Conservation (phyloP, 2,888 invertebrate species). For the Ecliptopera silaceata region DNA sequence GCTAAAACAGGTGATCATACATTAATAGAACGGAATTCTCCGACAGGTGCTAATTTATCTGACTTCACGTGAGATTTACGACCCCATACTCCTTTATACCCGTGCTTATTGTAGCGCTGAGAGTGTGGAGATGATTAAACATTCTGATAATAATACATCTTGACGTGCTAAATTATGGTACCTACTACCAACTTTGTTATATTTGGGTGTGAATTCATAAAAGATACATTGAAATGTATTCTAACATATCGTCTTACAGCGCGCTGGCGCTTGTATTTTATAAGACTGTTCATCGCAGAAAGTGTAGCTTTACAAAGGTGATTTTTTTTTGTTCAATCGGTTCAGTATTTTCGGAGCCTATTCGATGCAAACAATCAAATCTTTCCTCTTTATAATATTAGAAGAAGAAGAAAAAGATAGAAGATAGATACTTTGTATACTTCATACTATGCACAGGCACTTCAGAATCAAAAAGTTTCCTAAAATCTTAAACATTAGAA, state of each 20-base stretch:
- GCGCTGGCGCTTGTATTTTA: no score
- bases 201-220: not conserved
- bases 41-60: conserved; percentile 60
- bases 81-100: conserved; percentile 34
- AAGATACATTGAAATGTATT: not conserved
- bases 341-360: no score
- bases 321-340: no score
- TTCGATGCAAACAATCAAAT: no score
- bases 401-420: no score
- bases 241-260: no score
- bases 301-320: no score
- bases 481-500: not conserved
- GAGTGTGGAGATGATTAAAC: conserved; percentile 28
- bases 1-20: conserved; percentile 9
- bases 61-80: conserved; percentile 52
- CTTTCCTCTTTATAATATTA: no score
- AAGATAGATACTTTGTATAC: not conserved
- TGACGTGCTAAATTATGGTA: conserved; percentile 23
- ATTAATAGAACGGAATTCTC: conserved; percentile 22
- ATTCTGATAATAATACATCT: conserved; percentile 26
- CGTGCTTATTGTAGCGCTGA: conserved; percentile 31
- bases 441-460: not conserved
- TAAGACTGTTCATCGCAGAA: no score
- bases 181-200: conserved; percentile 2
- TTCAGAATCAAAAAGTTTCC: not conserved